These are phyloP conservation scores for Sitodiplosis mosellana DNA, from an alignment of 1,140 invertebrate species.

Conservation along the genomic window DNA sequence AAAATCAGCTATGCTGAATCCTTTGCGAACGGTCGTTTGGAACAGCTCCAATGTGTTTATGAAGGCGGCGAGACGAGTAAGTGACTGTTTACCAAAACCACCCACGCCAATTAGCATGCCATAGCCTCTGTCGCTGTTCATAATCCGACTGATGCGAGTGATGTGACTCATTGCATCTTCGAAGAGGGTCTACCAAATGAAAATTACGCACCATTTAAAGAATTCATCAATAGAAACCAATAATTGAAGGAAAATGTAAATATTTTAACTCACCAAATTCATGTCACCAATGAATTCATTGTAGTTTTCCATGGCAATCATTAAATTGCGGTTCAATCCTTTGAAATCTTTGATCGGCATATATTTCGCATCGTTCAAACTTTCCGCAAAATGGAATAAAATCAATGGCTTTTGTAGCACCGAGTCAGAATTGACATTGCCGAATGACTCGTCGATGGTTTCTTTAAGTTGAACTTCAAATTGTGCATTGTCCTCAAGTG, in stretches of 20 bases:
- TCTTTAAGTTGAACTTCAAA: constrained; percentile 73
- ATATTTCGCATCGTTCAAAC: constrained; percentile 83
- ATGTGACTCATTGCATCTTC: constrained; percentile 88
- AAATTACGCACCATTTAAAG: constrained; percentile 50
- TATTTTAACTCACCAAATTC: constrained; percentile 90
- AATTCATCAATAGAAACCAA: constrained; percentile 57
- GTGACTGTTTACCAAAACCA: constrained; percentile 84
- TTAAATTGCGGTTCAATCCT: constrained; percentile 56
- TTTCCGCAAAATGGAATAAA: constrained; percentile 80
- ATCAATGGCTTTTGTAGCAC: constrained; percentile 58
- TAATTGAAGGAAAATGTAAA: too few relatives aligned
- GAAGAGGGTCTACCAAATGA: constrained; percentile 71
- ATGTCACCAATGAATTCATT: constrained; percentile 74
- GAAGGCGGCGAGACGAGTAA: constrained; percentile 70
- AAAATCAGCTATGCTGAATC: constrained; percentile 68
- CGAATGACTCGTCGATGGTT: constrained; percentile 76
- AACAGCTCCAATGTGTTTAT: constrained; percentile 58
- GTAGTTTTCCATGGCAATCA: constrained; percentile 64
- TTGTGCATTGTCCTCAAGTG: constrained; percentile 65
- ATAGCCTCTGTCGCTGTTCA: constrained; percentile 80
- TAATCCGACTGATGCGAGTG: constrained; percentile 79
- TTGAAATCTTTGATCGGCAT: constrained; percentile 58
- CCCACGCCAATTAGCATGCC: constrained; percentile 84
- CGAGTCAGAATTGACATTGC: constrained; percentile 60
- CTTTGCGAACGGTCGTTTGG: constrained; percentile 64